Conservation (phyloP, 2,888 invertebrate genomes). For the Petrolisthes cinctipes region DNA sequence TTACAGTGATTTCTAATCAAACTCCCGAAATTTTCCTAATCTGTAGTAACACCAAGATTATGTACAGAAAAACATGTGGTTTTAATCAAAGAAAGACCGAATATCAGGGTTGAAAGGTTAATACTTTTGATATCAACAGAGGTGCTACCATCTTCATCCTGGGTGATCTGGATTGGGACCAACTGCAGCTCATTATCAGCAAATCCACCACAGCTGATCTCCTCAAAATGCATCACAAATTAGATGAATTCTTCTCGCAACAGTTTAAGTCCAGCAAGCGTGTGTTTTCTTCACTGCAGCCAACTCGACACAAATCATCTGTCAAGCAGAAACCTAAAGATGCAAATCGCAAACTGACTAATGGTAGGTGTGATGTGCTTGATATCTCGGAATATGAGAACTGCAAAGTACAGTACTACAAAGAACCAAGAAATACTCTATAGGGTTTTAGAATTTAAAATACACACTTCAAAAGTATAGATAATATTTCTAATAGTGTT, state of each 20-base stretch:
- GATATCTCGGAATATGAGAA: background rate
- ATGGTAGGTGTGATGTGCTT: conserved; percentile 65
- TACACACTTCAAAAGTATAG: too few relatives aligned
- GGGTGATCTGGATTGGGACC: conserved; percentile 94
- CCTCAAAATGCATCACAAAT: conserved; percentile 94
- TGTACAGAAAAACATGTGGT: too few relatives aligned
- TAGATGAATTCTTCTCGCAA: conserved; percentile 97
- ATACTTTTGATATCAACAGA: conserved; percentile 70
- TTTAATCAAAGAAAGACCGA: too few relatives aligned
- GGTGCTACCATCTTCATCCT: conserved; percentile 92
- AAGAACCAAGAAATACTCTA: background rate
- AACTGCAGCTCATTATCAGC: conserved; percentile 95
- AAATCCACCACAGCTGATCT: conserved; percentile 97
- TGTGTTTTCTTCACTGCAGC: conserved; percentile 80
- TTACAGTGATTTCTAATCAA: too few relatives aligned
- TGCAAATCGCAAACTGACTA: conserved; percentile 66
- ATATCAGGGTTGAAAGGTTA: too few relatives aligned
- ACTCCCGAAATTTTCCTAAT: too few relatives aligned
- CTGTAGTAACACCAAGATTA: too few relatives aligned
- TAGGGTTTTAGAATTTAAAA: too few relatives aligned
- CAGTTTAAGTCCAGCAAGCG: conserved; percentile 96
- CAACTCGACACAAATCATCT: conserved; percentile 64
- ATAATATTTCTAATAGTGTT: too few relatives aligned
- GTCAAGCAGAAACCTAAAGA: conserved; percentile 66
- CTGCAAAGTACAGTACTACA: background rate